Evolutionary conservation across 1,140 invertebrate species (phyloP), one percentile per base, ranked within the genome.

Genomic region (Bombus breviceps): DNA sequence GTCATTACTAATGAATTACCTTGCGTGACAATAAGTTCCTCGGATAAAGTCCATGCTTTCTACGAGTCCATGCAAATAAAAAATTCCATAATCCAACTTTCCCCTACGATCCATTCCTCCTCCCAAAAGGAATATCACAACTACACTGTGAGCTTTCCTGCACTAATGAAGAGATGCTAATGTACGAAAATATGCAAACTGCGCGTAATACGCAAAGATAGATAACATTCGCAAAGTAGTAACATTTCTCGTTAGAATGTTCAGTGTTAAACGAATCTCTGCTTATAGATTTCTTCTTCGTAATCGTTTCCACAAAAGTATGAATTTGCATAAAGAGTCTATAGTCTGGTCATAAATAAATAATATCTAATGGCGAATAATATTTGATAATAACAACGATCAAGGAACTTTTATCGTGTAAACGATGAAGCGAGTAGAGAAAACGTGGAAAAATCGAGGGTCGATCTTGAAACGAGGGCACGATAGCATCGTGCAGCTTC

Each of bases 401-500:
- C 9, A 28, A 28, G 9, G 57, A 25, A 9, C 28, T 12, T n/a
- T 62, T 62, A 62, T 25, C 12, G 59, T 13, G 10, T 12, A 62
- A 62, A n/a, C n/a, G 25, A 53, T 2, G 25, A 74, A 74, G 1
- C 6, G 3, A 9, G 10, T 18, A 18, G 13, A 9, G 13, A 75
- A 34, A 28, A 37, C n/a, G 41, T 8, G 12, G 39, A n/a, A 32
- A 37, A 22, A 43, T 62, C 47, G 72, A 28, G 8, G 39, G 18
- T 34, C 81, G n/a, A 57, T 66, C 22, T 25, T 12, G 25, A 53
- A 37, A 22, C 15, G 57, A 43, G 39, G 88, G 80, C 74, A 62
- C 47, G n/a, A 32, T 39, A 43, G 39, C 71, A 66, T 78, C 71
- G 76, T 74, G 79, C 80, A 13, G 34, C 66, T 89, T 75, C 75